Evolutionary conservation across 1,140 invertebrate genomes (phyloP), one percentile per base, ranked within the genome.

Genomic region (Sweltsa coloradensis): DNA sequence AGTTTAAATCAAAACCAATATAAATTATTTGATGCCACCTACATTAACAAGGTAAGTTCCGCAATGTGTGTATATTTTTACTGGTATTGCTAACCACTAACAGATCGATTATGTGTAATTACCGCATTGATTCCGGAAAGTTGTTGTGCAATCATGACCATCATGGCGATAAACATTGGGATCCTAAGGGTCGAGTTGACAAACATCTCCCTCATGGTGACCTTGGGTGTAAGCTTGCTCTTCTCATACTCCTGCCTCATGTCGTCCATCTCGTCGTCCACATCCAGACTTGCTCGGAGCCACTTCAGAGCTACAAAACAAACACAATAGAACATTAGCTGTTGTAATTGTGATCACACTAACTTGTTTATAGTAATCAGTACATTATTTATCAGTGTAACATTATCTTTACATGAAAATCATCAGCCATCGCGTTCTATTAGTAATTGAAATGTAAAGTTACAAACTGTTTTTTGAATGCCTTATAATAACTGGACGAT

Each of bases 71-170:
- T n/a, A n/a, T n/a, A n/a, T n/a, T n/a, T 29, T 41, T 23, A 23
- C 5, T 5, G 34, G 25, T 34, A 41, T 27, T 11, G 29, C 29
- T n/a, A n/a, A n/a, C n/a, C n/a, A n/a, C n/a, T n/a, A n/a, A n/a
- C n/a, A n/a, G n/a, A 7, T 40, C 7, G 27, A 4, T 3, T 13
- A 24, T 14, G 6, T 19, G 36, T 47, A 70, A 75, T 72, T 66
- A 89, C 86, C 7, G 85, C 88, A 58, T 89, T 90, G 55, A 94
- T 94, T 11, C 90, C 89, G 19, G 84, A 88, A 1, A 93, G 67
- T 61, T 94, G 90, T 60, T 94, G 90, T 0, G 86, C 85, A 0
- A 93, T 63, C 81, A 93, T 92, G 54, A 93, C 72, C 51, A 89
- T 76, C 3, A 88, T 67, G 2, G 86, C 75, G 51, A 94, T 91